Conservation (phyloP, 2,888 invertebrate species). For the Eristalis arbustorum region DNA sequence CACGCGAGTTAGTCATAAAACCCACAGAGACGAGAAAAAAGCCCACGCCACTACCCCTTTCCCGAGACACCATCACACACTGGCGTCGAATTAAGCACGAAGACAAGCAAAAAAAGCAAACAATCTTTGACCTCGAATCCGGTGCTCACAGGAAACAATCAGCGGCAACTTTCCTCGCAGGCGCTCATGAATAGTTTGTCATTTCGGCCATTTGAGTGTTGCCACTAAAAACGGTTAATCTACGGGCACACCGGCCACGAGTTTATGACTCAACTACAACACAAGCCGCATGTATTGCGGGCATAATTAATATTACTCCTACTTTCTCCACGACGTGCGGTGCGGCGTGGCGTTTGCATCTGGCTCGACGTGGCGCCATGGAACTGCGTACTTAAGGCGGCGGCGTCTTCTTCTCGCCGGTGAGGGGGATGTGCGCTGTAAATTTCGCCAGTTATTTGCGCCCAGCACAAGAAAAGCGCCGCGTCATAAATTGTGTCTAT, state of each 20-base stretch:
- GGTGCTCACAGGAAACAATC: neutral
- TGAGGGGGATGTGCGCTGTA: neutral
- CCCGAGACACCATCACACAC: neutral
- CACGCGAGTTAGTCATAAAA: neutral
- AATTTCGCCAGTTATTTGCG: neutral
- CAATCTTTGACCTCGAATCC: neutral
- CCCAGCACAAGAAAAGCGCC: neutral
- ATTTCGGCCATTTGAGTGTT: neutral
- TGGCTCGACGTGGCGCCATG: neutral
- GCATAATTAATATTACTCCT: conserved; percentile 19
- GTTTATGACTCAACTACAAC: conserved; percentile 9
- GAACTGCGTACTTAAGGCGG: neutral
- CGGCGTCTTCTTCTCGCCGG: neutral
- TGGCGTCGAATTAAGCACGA: neutral
- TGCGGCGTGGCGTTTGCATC: neutral
- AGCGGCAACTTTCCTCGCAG: neutral
- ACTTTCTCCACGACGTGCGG: neutral
- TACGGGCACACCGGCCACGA: conserved; percentile 1
- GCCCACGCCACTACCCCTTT: neutral
- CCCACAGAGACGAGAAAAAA: neutral
- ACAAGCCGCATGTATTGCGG: conserved; percentile 8
- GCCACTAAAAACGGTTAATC: neutral
- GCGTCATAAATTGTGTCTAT: neutral
- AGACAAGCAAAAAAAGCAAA: neutral
- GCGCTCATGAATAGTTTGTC: neutral